Evolutionary conservation across 2,797 vertebrate genomes (phyloP).

Genomic region (Urocyon cinereoargenteus): DNA sequence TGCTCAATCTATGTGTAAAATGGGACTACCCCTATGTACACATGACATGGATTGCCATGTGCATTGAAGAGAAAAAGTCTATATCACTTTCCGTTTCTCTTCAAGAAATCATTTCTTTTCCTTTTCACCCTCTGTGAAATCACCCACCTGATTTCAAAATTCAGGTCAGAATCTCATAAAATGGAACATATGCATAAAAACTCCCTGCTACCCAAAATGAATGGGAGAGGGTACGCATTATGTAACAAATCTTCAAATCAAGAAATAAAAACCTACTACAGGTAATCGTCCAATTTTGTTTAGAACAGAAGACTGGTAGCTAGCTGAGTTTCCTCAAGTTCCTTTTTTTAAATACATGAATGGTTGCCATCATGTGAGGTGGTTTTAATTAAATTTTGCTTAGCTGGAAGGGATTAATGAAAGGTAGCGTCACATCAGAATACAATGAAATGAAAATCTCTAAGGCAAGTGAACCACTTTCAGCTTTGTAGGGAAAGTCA

Average conservation of each 20-base stretch:
- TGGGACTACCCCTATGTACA: background rate
- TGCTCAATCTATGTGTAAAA: background rate
- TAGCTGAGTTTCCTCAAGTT: background rate
- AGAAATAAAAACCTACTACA: background rate
- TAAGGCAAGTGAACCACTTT: constrained; percentile 32
- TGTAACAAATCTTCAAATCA: constrained; percentile 1
- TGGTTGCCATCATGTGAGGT: constrained; percentile 50
- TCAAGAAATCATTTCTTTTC: background rate
- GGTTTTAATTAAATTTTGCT: constrained; percentile 80
- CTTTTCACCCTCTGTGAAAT: background rate
- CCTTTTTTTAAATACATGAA: constrained; percentile 52
- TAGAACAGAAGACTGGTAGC: constrained; percentile 19
- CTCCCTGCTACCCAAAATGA: background rate
- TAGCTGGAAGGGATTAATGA: constrained; percentile 79
- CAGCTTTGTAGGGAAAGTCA: constrained; percentile 22
- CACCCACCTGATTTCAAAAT: too few relatives aligned
- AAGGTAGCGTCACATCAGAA: constrained; percentile 69
- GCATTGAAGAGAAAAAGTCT: fast-evolving
- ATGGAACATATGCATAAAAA: background rate
- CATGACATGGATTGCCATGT: fast-evolving
- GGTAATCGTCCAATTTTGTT: background rate
- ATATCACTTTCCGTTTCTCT: background rate
- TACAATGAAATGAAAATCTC: constrained; percentile 63
- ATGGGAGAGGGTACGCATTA: background rate
- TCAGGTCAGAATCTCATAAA: background rate